Evolutionary conservation across 1,140 invertebrate genomes (phyloP), one percentile per base, ranked within the genome.

Genomic region (Asbolus verrucosus): DNA sequence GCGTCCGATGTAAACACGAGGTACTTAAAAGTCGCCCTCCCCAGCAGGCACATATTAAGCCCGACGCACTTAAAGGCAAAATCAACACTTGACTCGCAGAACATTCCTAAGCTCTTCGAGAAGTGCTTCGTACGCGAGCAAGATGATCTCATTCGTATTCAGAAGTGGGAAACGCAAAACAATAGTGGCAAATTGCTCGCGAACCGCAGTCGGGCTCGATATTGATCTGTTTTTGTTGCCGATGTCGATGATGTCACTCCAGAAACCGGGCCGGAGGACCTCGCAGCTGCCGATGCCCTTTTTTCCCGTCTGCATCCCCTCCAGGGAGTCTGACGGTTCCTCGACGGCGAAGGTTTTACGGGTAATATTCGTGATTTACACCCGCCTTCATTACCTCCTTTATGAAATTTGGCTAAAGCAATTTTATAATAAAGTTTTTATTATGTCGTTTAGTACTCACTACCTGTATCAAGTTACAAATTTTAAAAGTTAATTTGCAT

Each of bases 371-470:
- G 13, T 54, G 46, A 54, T 54, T 54, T 54, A 50, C 43, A 27
- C 21, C 46, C 14, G 9, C 4, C 33, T 11, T 36, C 33, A 36
- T 36, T 2, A n/a, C 43, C 6, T 54, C 46, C 15, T 54, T 54
- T 54, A 54, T 54, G 46, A 54, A 27, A 54, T 54, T 54, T 54
- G 30, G 11, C 46, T 11, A n/a, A n/a, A n/a, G n/a, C n/a, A 54
- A 13, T 54, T 54, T 54, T 54, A n/a, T 24, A 30, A 54, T 30
- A 27, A 50, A 50, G 43, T 50, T 50, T 50, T 50, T 50, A 50
- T 50, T 50, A 50, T 1, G 43, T 36, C 33, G 33, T 36, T 36
- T 36, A 36, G 8, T 36, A 36, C n/a, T 6, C 33, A n/a, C 2
- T 36, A 2, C 33, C 33, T 36, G n/a, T 36, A 36, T 36, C 33